Evolutionary conservation across 1,140 invertebrate genomes (phyloP), one percentile per base, ranked within the genome.

Genomic region (Chymomyza costata): DNA sequence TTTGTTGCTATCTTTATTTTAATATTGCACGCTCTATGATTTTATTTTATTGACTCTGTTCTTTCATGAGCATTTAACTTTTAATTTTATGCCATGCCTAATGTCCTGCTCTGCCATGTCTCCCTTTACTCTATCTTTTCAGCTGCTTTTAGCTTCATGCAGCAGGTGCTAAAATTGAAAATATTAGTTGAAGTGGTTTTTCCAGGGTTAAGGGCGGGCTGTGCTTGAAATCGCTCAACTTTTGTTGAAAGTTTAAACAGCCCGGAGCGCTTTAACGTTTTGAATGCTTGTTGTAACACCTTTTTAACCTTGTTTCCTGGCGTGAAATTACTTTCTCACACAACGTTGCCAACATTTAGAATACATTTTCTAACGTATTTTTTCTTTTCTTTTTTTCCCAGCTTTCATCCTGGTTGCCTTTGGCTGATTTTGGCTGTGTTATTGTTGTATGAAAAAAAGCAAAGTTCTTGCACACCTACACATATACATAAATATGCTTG

Each of bases 321-420:
- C 57, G 51, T 78, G 48, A 78, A 76, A 76, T 78, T 65, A 78
- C 78, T 76, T 67, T 78, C 74, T 78, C 74, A 78, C 50, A 48
- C 66, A 56, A 41, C 48, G 68, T 63, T 47, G 21, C 3, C 21
- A 25, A 8, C 21, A 25, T 73, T 73, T 71, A 51, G 68, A 58
- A 73, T 71, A 71, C 55, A 53, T 37, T 18, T 53, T 62, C 67
- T 40, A 46, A 39, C 37, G 67, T n/a, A n/a, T n/a, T n/a, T n/a
- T n/a, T n/a, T n/a, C n/a, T n/a, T n/a, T n/a, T n/a, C n/a, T n/a
- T n/a, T n/a, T n/a, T n/a, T n/a, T n/a, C n/a, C n/a, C n/a, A n/a
- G n/a, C n/a, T n/a, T n/a, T n/a, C n/a, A n/a, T n/a, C n/a, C n/a
- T n/a, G n/a, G n/a, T n/a, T n/a, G n/a, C n/a, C n/a, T n/a, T n/a